Conservation (phyloP, 2,888 invertebrate genomes). For the Torymus tubicola region DNA sequence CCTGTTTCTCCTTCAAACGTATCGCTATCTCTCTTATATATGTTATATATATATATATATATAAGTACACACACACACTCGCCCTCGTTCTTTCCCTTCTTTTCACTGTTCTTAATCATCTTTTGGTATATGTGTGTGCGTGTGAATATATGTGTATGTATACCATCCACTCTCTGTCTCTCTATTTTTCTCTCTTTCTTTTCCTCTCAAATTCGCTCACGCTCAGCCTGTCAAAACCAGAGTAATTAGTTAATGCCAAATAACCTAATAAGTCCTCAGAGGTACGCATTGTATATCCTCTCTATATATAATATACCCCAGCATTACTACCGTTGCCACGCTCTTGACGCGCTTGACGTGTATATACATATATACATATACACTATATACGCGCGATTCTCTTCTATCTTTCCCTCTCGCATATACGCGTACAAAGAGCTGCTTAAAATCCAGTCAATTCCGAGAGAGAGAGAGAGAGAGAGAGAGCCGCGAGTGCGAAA, state of each 20-base stretch:
- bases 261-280: constrained; percentile 44
- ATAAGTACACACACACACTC: no score
- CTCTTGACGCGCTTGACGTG: no score
- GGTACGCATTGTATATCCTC: constrained; percentile 1
- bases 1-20: no score
- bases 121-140: no score
- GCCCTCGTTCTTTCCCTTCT: no score
- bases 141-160: no score
- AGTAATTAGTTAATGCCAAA: constrained; percentile 46
- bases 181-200: not conserved
- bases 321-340: no score
- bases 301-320: no score
- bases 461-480: not conserved
- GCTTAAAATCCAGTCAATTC: not conserved
- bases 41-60: no score
- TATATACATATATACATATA: no score
- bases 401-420: not conserved
- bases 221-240: constrained; percentile 36
- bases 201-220: not conserved
- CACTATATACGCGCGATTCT: not conserved
- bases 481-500: constrained; percentile 28
- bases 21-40: no score
- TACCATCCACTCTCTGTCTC: not conserved
- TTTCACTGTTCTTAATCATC: no score
- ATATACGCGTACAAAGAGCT: constrained; percentile 1